A percentile compares a stretch with the other conserved stretches of the same genome.
Conservation (phyloP, 2,797 vertebrate species). For the Enteromius radiatus region DNA sequence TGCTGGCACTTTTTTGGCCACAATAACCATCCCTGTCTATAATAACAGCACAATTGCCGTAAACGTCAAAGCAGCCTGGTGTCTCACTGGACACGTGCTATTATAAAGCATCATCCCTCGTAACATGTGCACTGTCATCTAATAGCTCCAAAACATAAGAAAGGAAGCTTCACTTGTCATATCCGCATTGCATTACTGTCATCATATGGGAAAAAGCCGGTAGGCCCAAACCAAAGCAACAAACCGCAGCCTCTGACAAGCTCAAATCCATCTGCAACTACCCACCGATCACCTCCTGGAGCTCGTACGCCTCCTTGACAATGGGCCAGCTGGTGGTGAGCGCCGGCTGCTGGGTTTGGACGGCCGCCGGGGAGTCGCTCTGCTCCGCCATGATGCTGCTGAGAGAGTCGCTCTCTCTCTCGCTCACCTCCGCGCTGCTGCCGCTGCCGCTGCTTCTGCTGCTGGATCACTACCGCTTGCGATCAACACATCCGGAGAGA, state of each 20-base stretch:
- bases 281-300: conserved; percentile 99
- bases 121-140: neutral
- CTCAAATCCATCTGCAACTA: conserved; percentile 56
- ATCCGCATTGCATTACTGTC: conserved; percentile 76
- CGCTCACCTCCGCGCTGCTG: conserved; percentile 61
- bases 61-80: conserved; percentile 25
- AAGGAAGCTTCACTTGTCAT: conserved; percentile 58
- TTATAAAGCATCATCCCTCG: conserved; percentile 46
- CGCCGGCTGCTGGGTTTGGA: conserved; percentile 77
- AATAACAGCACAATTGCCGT: neutral
- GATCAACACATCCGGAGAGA: conserved; percentile 75
- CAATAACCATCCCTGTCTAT: neutral
- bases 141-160: neutral
- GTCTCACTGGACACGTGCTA: conserved; percentile 63
- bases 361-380: conserved; percentile 84
- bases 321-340: conserved; percentile 89
- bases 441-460: conserved; percentile 72
- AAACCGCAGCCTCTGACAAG: conserved; percentile 34
- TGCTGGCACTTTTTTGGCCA: neutral
- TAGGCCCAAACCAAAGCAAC: conserved; percentile 72
- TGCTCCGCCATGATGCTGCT: conserved; percentile 93
- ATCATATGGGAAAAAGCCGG: conserved; percentile 74
- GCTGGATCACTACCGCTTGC: conserved; percentile 59
- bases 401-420: conserved; percentile 72
- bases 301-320: conserved; percentile 93